Percentiles rank a stretch among this genome's conserved stretches.
Evolutionary conservation across 2,113 vertebrate genomes (phyloP).

Genomic region (Ceuthmochares aereus): DNA sequence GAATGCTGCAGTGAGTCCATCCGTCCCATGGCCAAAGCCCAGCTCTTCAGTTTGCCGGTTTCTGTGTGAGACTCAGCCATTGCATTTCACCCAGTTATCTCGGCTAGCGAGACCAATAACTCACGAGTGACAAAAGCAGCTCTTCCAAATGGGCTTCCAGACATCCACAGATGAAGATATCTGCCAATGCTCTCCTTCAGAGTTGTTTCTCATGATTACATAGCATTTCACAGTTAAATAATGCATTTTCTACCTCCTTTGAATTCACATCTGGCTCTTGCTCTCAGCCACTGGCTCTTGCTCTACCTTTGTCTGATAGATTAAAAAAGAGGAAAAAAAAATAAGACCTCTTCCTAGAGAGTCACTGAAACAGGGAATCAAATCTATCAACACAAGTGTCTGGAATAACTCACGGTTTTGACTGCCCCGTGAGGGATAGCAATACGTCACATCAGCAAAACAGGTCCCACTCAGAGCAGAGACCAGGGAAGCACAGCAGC

Average conservation of each 20-base stretch:
- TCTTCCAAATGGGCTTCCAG: conserved; percentile 39
- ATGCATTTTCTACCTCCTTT: background rate
- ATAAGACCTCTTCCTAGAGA: background rate
- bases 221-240: background rate
- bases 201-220: conserved; percentile 1
- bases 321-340: background rate
- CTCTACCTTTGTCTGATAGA: background rate
- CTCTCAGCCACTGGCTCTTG: background rate
- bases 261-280: background rate
- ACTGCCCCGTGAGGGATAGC: fast-evolving
- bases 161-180: background rate
- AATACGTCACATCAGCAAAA: fast-evolving
- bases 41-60: background rate
- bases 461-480: background rate
- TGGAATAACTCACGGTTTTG: background rate
- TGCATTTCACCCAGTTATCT: conserved; percentile 16
- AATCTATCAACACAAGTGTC: background rate
- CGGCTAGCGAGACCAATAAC: background rate
- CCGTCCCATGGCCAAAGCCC: fast-evolving
- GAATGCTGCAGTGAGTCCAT: background rate
- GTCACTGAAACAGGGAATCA: background rate
- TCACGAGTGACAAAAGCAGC: background rate
- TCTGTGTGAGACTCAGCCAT: background rate
- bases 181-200: background rate
- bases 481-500: background rate